phyloP scores from a whole-genome alignment of 2,888 invertebrate species.

The Zele albiditarsus region DNA sequence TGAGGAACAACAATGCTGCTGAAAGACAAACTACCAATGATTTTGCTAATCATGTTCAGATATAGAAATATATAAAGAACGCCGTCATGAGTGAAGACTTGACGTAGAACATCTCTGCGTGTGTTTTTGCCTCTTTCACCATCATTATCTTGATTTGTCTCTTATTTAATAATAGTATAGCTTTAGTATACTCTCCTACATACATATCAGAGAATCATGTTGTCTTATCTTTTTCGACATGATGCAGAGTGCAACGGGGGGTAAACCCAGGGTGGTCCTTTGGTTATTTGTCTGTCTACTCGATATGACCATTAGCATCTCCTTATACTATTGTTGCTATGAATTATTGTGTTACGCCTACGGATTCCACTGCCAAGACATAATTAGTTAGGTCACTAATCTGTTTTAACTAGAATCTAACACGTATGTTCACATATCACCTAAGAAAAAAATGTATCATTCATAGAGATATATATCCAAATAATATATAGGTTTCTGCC shows the following conservation, averaged over 20 bases:
- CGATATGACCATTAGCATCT: constrained; percentile 72
- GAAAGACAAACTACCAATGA: background rate
- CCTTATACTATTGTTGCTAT: constrained; percentile 69
- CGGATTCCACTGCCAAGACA: constrained; percentile 44
- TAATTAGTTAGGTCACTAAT: constrained; percentile 12
- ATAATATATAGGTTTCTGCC: too few relatives aligned
- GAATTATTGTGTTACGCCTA: constrained; percentile 18
- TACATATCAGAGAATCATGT: background rate
- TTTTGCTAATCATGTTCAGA: constrained; percentile 32
- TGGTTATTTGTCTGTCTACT: constrained; percentile 68
- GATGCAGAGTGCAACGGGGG: constrained; percentile 47
- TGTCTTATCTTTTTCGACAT: constrained; percentile 6
- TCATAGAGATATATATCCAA: too few relatives aligned
- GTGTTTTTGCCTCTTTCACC: constrained; percentile 38
- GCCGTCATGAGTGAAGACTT: constrained; percentile 16
- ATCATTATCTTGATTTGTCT: constrained; percentile 46
- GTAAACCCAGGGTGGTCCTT: constrained; percentile 70
- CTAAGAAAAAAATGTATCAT: too few relatives aligned
- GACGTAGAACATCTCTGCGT: constrained; percentile 9
- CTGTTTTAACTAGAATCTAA: background rate
- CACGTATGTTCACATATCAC: too few relatives aligned
- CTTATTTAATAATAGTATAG: constrained; percentile 20
- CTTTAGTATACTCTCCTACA: background rate
- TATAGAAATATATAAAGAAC: constrained; percentile 34
- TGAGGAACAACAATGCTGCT: too few relatives aligned